Conservation (phyloP, 2,797 vertebrate genomes). For the Notolepis coatsorum region DNA sequence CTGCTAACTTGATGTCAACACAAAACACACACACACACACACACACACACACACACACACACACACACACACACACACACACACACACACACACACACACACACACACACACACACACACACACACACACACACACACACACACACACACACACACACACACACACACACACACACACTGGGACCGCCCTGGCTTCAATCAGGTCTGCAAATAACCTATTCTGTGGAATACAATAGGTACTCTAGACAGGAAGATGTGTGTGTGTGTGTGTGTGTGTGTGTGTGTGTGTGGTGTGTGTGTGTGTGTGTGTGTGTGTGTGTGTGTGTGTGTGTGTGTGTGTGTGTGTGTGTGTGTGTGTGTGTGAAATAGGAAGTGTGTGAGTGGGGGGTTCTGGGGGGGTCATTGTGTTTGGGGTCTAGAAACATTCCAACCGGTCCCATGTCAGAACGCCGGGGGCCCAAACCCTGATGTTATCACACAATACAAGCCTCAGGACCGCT, state of each 20-base stretch:
- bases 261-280: neutral
- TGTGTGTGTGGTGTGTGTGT: neutral
- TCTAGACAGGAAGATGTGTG: constrained; percentile 21
- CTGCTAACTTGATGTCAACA: constrained; percentile 6
- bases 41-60: neutral
- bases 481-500: constrained; percentile 27
- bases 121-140: neutral
- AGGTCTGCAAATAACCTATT: constrained; percentile 69
- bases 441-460: constrained; percentile 38
- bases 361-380: constrained; percentile 71
- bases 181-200: neutral
- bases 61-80: constrained; percentile 5
- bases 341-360: constrained; percentile 5
- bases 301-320: neutral
- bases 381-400: constrained; percentile 47
- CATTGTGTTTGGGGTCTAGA: constrained; percentile 60
- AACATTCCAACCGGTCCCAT: constrained; percentile 70
- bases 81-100: neutral
- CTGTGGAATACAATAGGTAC: constrained; percentile 58
- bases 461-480: constrained; percentile 58
- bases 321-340: neutral
- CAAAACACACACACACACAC: constrained; percentile 15
- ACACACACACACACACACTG: neutral
- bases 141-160: constrained; percentile 2
- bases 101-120: constrained; percentile 2